Conservation (phyloP, 2,888 invertebrate genomes). For the Parapristionchus giblindavisi region DNA sequence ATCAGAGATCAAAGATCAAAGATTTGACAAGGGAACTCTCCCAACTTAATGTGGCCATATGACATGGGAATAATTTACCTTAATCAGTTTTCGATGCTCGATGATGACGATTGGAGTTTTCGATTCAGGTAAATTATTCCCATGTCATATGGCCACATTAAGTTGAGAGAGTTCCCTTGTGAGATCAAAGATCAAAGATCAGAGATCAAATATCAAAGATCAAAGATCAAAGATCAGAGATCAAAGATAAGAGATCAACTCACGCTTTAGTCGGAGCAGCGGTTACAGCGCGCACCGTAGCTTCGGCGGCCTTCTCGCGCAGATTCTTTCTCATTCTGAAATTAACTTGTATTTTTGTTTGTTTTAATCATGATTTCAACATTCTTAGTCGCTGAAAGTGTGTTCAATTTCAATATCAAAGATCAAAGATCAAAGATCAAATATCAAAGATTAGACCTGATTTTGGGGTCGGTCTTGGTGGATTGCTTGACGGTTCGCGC, state of each 20-base stretch:
- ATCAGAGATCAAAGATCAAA: neutral
- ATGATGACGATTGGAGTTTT: no score
- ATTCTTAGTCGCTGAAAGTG: neutral
- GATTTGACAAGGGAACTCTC: neutral
- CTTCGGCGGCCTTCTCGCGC: neutral
- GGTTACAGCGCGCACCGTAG: neutral
- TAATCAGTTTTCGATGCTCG: no score
- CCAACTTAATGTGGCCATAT: no score
- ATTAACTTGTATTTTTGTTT: neutral
- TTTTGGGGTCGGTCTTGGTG: neutral
- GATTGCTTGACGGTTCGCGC: no score
- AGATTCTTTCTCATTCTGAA: neutral
- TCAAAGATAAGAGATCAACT: neutral
- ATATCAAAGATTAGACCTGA: neutral
- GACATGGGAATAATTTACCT: no score
- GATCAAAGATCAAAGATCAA: conserved; percentile 19
- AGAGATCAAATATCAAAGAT: neutral
- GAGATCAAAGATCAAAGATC: no score
- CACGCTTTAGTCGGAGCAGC: neutral
- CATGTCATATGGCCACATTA: no score
- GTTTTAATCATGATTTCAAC: neutral
- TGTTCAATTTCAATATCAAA: neutral
- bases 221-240: neutral
- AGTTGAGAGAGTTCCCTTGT: no score
- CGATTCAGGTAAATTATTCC: no score